Percentiles rank a stretch among this genome's conserved stretches.
These are phyloP conservation scores for Rhabditoides inermis DNA, from an alignment of 2,888 invertebrate genomes.

Conservation along the genomic window DNA sequence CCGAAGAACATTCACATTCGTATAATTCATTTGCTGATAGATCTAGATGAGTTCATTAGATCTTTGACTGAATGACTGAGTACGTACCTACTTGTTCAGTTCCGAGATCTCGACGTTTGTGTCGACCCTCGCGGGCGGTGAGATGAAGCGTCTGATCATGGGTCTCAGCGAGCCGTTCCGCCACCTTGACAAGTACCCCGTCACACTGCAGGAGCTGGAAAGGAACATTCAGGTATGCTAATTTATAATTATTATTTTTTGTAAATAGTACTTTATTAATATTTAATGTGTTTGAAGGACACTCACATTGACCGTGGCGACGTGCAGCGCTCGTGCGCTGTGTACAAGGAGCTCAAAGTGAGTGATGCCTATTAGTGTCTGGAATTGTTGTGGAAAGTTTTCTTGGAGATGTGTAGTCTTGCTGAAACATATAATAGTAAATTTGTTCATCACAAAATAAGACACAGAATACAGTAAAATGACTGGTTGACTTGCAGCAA, in stretches of 20 bases:
- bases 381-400: no score
- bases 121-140: conserved; percentile 82
- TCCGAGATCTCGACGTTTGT: conserved; percentile 55
- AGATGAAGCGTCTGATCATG: conserved; percentile 79
- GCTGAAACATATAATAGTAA: no score
- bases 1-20: no score
- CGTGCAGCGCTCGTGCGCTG: conserved; percentile 83
- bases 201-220: conserved; percentile 78
- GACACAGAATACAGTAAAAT: no score
- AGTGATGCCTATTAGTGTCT: no score
- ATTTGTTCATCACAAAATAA: no score
- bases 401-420: no score
- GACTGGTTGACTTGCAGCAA: conserved; percentile 64
- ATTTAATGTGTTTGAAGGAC: conserved; percentile 59
- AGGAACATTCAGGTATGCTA: conserved; percentile 70
- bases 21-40: no score
- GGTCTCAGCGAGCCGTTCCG: conserved; percentile 90
- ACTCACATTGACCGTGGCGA: conserved; percentile 90
- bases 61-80: no score
- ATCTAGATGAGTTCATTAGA: not conserved
- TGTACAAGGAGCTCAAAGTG: conserved; percentile 89
- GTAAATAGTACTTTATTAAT: not conserved
- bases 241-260: conserved; percentile 3
- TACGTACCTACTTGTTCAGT: conserved; percentile 5
- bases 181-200: conserved; percentile 82